Base-by-base conservation (phyloP, 1,140 invertebrate species). In the Drosophila virilis region DNA sequence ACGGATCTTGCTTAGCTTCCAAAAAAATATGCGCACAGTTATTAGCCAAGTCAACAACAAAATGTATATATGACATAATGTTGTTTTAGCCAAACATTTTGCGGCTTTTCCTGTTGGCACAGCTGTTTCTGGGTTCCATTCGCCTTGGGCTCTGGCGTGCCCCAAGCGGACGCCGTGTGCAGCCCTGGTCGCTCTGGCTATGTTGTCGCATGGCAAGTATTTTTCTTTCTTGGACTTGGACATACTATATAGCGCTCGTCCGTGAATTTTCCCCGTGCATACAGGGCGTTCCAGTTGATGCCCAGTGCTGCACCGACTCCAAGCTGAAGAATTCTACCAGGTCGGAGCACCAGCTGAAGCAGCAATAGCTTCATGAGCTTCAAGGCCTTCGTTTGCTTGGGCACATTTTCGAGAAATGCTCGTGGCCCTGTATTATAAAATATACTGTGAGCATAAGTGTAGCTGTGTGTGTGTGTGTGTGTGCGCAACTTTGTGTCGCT, bases 221-320 rank as follows among this genome's bases (percentile, higher is more conserved):
- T 86, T 86, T 85, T 86, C 83, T 83, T 86, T 89, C 83, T 86
- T 88, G 83, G 83, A 86, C 83, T 88, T 86, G 84, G 79, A 88
- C 83, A 88, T 81, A n/a, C n/a, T n/a, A n/a, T n/a, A 88, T 77
- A 86, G 79, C 84, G 79, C 76, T 88, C 83, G 83, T 86, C 76
- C 83, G 83, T 88, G 83, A 86, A 86, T 88, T 88, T 88, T 78
- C 80, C 72, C 62, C 68, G 35, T 42, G 52, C 35, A 33, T 62
- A 65, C 50, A 66, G 57, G 60, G 60, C 54, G 48, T 50, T 67
- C 57, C 58, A 71, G 22, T 72, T 78, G 61, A 62, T 72, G 57
- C 28, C 13, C n/a, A 13, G 9, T 1, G 10, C 17, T 1, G 22
- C 52, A 38, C 33, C 13, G 15, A 17, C 54, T 42, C 40, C 7